Conservation (phyloP, 2,888 invertebrate species). For the Nemapogon koenigi region DNA sequence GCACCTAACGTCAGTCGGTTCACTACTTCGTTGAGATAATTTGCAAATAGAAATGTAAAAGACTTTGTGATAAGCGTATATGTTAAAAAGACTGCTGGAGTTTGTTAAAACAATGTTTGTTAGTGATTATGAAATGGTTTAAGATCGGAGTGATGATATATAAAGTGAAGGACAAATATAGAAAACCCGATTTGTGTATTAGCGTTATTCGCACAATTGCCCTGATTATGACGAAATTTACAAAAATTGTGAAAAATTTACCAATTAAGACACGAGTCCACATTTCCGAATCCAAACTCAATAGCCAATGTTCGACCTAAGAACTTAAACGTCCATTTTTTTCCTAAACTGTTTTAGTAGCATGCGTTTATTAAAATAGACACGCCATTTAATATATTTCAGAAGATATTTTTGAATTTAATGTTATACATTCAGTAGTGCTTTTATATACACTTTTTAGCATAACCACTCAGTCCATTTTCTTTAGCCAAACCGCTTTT, state of each 20-base stretch:
- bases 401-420: constrained; percentile 54
- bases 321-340: constrained; percentile 63
- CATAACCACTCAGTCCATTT: constrained; percentile 57
- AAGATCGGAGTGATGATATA: neutral
- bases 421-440: constrained; percentile 59
- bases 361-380: constrained; percentile 46
- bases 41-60: constrained; percentile 45
- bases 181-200: neutral
- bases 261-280: constrained; percentile 25
- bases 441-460: constrained; percentile 61
- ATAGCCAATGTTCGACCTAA: constrained; percentile 59
- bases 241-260: neutral
- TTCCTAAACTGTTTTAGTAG: constrained; percentile 57
- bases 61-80: constrained; percentile 48
- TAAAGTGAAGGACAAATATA: neutral
- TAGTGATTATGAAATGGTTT: neutral
- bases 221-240: neutral
- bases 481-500: constrained; percentile 59
- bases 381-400: constrained; percentile 60
- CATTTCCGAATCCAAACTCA: constrained; percentile 50
- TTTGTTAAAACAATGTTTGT: constrained; percentile 33
- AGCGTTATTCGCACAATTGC: constrained; percentile 3
- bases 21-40: constrained; percentile 47
- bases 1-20: constrained; percentile 17
- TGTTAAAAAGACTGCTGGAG: constrained; percentile 47